Evolutionary conservation across 2,113 vertebrate genomes (phyloP), one percentile per base, ranked within the genome.

Genomic region (Geococcyx californianus): DNA sequence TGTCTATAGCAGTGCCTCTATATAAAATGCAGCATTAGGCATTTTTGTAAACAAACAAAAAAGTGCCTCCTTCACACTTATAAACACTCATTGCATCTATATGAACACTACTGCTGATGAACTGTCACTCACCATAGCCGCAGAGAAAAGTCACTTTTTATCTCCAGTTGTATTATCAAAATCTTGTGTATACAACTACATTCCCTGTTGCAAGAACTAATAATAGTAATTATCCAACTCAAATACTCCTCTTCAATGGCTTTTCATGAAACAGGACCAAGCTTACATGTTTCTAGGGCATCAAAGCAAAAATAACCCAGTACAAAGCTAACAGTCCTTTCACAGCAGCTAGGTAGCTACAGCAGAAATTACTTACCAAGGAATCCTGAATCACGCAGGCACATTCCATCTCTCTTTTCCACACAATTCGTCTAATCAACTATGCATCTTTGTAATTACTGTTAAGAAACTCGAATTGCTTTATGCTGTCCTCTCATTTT

Each of bases 51-150:
- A 47, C 3, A 31, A 70, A 29, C 28, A 54, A 54, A 54, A 47
- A 66, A 54, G n/a, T 92, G 96, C 96, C 96, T 97, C 97, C 97
- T 29, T 60, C n/a, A 58, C 73, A 77, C 68, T 98, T 98, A 68
- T 96, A 97, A 29, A 94, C 76, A 36, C 59, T 70, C 0, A 38
- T 96, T 73, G 97, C 31, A 4, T 97, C 95, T 52, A 91, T 3
- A 8, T 91, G 95, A 16, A 77, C 54, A 23, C 95, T 66, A 66
- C 86, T 96, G 89, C 97, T 97, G 73, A 95, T 95, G 44, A 91
- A 91, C n/a, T 42, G 73, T 92, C 3, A 95, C 95, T 16, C 4
- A 73, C 60, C 13, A 3, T 11, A 36, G 70, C 34, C 28, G 97
- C 83, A 4, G 74, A 31, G 15, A 60, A 70, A 36, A 85, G 85